phyloP scores from a whole-genome alignment of 2,888 invertebrate genomes.

The Chironomus riparius region DNA sequence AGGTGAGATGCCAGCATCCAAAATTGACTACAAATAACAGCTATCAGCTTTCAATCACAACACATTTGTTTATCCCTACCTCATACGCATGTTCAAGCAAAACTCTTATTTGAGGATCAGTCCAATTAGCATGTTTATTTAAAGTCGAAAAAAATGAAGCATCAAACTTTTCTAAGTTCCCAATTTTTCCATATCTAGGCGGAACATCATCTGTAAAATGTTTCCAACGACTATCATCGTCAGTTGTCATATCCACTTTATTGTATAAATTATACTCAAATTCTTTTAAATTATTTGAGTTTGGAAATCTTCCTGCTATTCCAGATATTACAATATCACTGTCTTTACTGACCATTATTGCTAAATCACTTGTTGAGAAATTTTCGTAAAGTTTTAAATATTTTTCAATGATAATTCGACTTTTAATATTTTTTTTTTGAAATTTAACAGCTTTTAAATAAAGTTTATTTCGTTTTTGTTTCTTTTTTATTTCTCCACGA shows the following conservation, averaged over 20 bases:
- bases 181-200: conserved; percentile 43
- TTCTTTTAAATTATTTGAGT: conserved; percentile 51
- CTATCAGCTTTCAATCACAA: not conserved
- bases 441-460: no score
- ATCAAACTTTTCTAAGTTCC: conserved; percentile 44
- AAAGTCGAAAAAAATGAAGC: conserved; percentile 45
- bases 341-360: conserved; percentile 28
- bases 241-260: conserved; percentile 50
- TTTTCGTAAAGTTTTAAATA: not conserved
- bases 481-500: no score
- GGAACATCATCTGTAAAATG: conserved; percentile 45
- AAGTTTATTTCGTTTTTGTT: no score
- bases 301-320: conserved; percentile 50
- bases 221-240: conserved; percentile 42
- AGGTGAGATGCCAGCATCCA: conserved; percentile 66
- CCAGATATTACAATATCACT: conserved; percentile 46
- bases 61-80: conserved; percentile 30
- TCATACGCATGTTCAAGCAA: conserved; percentile 52
- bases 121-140: conserved; percentile 44
- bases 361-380: not conserved
- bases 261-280: conserved; percentile 47
- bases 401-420: not conserved
- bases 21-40: conserved; percentile 42
- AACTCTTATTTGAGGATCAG: conserved; percentile 47
- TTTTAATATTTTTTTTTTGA: no score